Percentiles rank a stretch among this genome's conserved stretches.
Evolutionary conservation across 2,113 vertebrate species (phyloP).

Genomic region (Dasyprocta punctata): DNA sequence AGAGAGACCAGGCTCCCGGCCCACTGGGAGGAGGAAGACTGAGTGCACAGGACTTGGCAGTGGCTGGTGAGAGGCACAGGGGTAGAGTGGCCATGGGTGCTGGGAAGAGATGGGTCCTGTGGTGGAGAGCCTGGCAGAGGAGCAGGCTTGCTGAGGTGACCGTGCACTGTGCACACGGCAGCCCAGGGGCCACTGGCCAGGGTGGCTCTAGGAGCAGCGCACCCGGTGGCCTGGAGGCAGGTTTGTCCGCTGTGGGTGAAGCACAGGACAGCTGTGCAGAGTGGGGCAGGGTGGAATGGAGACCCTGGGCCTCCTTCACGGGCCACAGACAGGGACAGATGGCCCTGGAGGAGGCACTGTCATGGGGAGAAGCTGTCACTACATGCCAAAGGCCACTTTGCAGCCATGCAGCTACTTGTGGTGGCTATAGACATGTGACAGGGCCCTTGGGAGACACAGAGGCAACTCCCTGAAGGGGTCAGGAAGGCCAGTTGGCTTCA

Average conservation of each 20-base stretch:
- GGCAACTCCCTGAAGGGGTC: not conserved
- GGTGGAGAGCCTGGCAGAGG: not conserved
- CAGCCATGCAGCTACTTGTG: not conserved
- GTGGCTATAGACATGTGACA: not conserved
- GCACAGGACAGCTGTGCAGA: not conserved
- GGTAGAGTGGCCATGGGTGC: not conserved
- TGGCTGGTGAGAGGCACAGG: not conserved
- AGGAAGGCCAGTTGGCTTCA: not conserved
- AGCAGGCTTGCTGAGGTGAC: not conserved
- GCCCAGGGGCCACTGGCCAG: rapidly evolving
- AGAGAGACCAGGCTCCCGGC: not conserved
- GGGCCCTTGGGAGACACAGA: not conserved
- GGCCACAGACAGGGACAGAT: not conserved
- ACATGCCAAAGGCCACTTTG: not conserved
- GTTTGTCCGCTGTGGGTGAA: no score
- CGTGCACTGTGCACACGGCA: rapidly evolving
- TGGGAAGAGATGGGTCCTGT: not conserved
- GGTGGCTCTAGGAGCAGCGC: not conserved
- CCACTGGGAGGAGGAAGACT: not conserved
- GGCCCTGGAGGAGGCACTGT: not conserved
- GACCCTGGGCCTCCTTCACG: not conserved
- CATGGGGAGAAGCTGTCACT: not conserved
- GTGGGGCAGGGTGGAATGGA: not conserved
- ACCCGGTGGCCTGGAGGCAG: not conserved
- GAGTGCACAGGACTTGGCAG: not conserved